Evolutionary conservation across 2,888 invertebrate species (phyloP).

Genomic region (Rhyacophila evoluta): DNA sequence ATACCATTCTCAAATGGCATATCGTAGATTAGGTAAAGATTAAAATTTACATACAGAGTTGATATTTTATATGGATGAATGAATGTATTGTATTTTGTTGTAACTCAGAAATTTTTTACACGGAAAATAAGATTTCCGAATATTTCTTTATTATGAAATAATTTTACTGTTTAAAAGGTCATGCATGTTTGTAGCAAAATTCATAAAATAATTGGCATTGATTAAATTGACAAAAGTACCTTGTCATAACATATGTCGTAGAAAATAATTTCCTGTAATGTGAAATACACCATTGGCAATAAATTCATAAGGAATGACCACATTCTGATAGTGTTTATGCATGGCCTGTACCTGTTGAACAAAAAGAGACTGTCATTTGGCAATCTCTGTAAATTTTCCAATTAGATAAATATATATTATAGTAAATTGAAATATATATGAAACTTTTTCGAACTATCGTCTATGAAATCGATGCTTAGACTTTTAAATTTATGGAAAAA

Average conservation of each 20-base stretch:
- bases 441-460: not conserved
- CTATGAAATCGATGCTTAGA: not conserved
- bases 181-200: constrained; percentile 55
- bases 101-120: not conserved
- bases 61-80: no score
- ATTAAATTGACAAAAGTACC: constrained; percentile 37
- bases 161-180: constrained; percentile 41
- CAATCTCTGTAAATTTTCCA: constrained; percentile 29
- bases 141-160: not conserved
- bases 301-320: constrained; percentile 46
- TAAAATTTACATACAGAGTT: not conserved
- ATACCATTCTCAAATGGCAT: not conserved
- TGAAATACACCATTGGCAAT: constrained; percentile 54
- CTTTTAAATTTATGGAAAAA: not conserved
- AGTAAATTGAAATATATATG: not conserved
- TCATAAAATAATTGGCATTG: constrained; percentile 33
- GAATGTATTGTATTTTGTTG: not conserved
- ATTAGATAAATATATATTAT: not conserved
- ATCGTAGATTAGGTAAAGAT: not conserved
- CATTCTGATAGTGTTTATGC: constrained; percentile 51
- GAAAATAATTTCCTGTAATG: constrained; percentile 42
- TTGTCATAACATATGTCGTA: constrained; percentile 17
- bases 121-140: not conserved
- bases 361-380: not conserved
- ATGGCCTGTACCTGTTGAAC: constrained; percentile 54